Evolutionary conservation across 1,140 invertebrate species (phyloP), one percentile per base, ranked within the genome.

Genomic region (Battus philenor): DNA sequence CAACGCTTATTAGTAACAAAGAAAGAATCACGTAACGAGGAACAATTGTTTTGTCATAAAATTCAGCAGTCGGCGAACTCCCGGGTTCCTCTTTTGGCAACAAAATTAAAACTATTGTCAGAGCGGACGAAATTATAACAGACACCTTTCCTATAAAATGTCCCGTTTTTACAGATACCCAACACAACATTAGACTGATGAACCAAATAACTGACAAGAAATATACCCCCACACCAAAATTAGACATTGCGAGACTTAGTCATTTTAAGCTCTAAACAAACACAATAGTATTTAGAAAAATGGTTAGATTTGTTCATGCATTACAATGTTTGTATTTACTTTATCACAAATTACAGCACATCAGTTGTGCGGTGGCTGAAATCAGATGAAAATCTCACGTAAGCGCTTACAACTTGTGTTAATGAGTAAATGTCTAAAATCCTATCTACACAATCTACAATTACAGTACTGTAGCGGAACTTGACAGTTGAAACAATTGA

Each of bases 181-280:
- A 80, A 36, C 73, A 83, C 38, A 85, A 44, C 45, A 81, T 54
- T 8, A 79, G 44, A 15, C 77, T 64, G 27, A 84, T 45, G 41
- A 72, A 63, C 82, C 82, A 86, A 44, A 78, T 47, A 16, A 78
- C 53, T 12, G 59, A 66, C 48, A 86, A 56, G 47, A 83, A 63
- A 59, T 86, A 87, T 13, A 83, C 67, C 27, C 78, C 78, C 3
- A 71, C 50, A 59, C 80, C 80, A 36, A 74, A 69, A 61, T 64
- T 64, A 68, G 53, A 59, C 75, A 81, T 79, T 49, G 43, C 43
- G 33, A 27, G 44, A 26, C 18, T 26, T 44, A 36, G 7, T 16
- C 26, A 50, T 38, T 22, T 1, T 16, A 45, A 24, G 22, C 20
- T 45, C 9, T 33, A 45, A 39, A 39, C 45, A 18, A 24, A 50